Conservation (phyloP, 2,888 invertebrate genomes). For the Diaprepes abbreviatus region DNA sequence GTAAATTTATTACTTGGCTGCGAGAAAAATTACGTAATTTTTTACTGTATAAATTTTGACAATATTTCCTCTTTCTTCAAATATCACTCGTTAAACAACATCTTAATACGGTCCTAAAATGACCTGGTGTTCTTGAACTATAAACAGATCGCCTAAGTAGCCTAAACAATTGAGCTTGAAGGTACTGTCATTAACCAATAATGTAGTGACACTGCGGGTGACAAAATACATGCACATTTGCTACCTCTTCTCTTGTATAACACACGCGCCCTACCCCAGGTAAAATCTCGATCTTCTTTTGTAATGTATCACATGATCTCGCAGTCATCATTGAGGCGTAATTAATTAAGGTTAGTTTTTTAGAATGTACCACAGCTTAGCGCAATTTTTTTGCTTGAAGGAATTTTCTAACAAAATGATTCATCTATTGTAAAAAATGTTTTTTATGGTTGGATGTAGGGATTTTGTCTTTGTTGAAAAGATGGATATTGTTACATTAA, state of each 20-base stretch:
- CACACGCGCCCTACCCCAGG: slow-evolving; percentile 27
- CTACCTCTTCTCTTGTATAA: slow-evolving; percentile 31
- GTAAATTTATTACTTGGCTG: no score
- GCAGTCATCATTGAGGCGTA: slow-evolving; percentile 31
- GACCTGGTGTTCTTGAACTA: slow-evolving; percentile 18
- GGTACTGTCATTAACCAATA: slow-evolving; percentile 34
- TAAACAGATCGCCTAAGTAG: slow-evolving; percentile 13
- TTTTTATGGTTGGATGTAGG: not conserved
- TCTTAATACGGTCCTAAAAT: not conserved
- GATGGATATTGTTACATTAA: slow-evolving; percentile 1
- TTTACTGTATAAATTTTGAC: no score
- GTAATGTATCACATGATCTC: slow-evolving; percentile 29
- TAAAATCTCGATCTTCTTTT: slow-evolving; percentile 23
- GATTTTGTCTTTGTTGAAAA: slow-evolving; percentile 18
- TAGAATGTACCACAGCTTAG: slow-evolving; percentile 16
- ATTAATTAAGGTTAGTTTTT: slow-evolving; percentile 38
- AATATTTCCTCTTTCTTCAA: no score
- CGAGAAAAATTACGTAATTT: no score
- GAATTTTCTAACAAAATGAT: slow-evolving; percentile 9
- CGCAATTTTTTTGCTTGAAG: slow-evolving; percentile 30
- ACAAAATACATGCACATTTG: slow-evolving; percentile 33
- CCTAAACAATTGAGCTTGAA: slow-evolving; percentile 30
- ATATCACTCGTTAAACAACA: no score
- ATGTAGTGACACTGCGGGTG: slow-evolving; percentile 39
- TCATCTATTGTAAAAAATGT: not conserved